These are phyloP conservation scores for Melanostigma gelatinosum DNA, from an alignment of 2,113 vertebrate species.

Conservation along the genomic window DNA sequence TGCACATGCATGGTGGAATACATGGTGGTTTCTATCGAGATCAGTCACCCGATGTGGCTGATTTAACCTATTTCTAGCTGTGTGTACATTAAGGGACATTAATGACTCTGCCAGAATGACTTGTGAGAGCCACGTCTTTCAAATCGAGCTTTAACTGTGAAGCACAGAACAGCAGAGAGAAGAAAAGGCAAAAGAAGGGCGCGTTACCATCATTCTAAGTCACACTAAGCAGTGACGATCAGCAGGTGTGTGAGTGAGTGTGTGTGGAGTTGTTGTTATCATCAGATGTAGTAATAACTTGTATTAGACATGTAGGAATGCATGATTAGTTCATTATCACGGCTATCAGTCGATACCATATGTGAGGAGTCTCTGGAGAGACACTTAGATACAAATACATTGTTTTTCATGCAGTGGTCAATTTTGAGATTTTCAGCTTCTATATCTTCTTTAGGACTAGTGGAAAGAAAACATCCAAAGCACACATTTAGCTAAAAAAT, in stretches of 20 bases:
- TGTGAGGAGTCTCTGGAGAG: neutral
- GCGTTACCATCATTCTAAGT: conserved; percentile 11
- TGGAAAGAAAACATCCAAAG: too few species aligned
- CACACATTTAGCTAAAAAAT: neutral
- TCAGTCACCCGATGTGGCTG: conserved; percentile 17
- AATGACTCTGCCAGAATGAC: conserved; percentile 40
- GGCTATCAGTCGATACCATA: neutral
- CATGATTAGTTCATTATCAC: neutral
- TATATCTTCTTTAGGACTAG: neutral
- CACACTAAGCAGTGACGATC: neutral
- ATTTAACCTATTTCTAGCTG: conserved; percentile 40
- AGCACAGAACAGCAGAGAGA: neutral
- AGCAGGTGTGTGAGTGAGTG: neutral
- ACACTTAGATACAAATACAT: too few species aligned
- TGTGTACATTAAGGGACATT: conserved; percentile 52
- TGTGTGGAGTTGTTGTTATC: neutral
- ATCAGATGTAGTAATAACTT: neutral
- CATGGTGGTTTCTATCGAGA: conserved; percentile 25
- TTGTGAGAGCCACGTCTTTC: conserved; percentile 29
- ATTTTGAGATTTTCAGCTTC: neutral
- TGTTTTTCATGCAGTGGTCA: neutral
- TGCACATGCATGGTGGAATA: conserved; percentile 3
- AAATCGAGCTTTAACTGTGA: neutral
- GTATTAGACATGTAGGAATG: conserved; percentile 9
- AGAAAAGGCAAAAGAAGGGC: neutral